Evolutionary conservation across 2,888 invertebrate genomes (phyloP), one percentile per base, ranked within the genome.

Genomic region (Synergus umbraculus): DNA sequence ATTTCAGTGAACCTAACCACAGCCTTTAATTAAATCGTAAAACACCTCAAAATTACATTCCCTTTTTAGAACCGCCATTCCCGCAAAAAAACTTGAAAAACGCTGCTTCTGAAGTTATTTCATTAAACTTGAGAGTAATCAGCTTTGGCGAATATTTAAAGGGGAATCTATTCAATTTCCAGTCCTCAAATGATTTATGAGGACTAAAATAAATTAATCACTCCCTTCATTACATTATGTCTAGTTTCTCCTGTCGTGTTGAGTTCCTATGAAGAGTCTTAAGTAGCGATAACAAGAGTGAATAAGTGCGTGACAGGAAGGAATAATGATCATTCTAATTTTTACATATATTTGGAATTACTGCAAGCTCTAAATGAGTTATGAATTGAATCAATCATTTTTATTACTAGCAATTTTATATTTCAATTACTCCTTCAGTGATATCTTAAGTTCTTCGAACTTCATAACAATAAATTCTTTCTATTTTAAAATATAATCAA

Each of bases 121-220:
- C 66, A 66, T 66, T 66, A 66, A 44, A 66, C 73, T 73, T 54
- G 15, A 1, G n/a, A 54, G 73, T 54, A 73, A 73, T 54, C 37
- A 37, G 29, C 13, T 54, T 12, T n/a, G 37, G 9, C 54, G n/a
- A n/a, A n/a, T 22, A 73, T 49, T 54, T 54, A 37, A 73, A 73
- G 73, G 15, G 73, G 37, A 46, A 15, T 69, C 4, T 29, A 44
- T 69, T 69, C 37, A 54, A 54, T 73, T 12, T 73, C 10, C 73
- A 54, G 49, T 73, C 37, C 29, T 54, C 54, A 15, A 8, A 54
- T 54, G 73, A 73, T 54, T 73, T n/a, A 73, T 73, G 73, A 54
- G 73, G 49, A 54, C 37, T 10, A 37, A 3, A 29, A 29, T 29
- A 54, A 73, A 73, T 73, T 49, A 73, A 73, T 73, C 54, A 73